Percentiles rank a stretch among this genome's conserved stretches.
Conservation (phyloP, 2,888 invertebrate genomes). For the Theodoxus fluviatilis region DNA sequence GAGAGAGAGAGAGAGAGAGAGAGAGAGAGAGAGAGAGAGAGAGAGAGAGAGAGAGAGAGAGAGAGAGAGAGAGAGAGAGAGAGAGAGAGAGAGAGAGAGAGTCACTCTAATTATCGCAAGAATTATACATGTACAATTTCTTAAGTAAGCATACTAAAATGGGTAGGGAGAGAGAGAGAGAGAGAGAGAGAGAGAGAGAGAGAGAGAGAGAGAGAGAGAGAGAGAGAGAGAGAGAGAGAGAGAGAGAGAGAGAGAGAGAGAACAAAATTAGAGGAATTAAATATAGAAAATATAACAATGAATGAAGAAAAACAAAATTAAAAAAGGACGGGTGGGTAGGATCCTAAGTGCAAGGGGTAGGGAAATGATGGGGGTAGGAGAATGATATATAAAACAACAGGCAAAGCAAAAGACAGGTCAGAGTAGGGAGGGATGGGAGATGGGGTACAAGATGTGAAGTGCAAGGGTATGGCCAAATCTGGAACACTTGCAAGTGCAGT, state of each 20-base stretch:
- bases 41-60: constrained; percentile 3
- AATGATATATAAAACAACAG: too few species aligned
- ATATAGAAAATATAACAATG: constrained; percentile 1
- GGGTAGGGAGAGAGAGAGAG: too few species aligned
- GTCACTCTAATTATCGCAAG: not conserved
- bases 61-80: constrained; percentile 14
- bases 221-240: constrained; percentile 16
- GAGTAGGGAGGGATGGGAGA: too few species aligned
- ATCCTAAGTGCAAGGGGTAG: not conserved
- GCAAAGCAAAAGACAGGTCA: too few species aligned
- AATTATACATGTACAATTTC: too few species aligned
- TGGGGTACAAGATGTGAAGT: too few species aligned
- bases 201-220: too few species aligned
- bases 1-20: constrained; percentile 16
- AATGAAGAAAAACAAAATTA: constrained; percentile 12
- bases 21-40: constrained; percentile 1
- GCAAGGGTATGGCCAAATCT: too few species aligned
- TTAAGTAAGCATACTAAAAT: too few species aligned
- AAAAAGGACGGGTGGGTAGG: constrained; percentile 9
- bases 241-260: not conserved
- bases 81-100: constrained; percentile 1
- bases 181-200: too few species aligned
- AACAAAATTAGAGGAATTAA: not conserved
- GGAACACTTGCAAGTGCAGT: too few species aligned
- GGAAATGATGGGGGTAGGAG: too few species aligned